A percentile compares a stretch with the other conserved stretches of the same genome.
Evolutionary conservation across 2,888 invertebrate genomes (phyloP).

Genomic region (Xestia sexstrigata): DNA sequence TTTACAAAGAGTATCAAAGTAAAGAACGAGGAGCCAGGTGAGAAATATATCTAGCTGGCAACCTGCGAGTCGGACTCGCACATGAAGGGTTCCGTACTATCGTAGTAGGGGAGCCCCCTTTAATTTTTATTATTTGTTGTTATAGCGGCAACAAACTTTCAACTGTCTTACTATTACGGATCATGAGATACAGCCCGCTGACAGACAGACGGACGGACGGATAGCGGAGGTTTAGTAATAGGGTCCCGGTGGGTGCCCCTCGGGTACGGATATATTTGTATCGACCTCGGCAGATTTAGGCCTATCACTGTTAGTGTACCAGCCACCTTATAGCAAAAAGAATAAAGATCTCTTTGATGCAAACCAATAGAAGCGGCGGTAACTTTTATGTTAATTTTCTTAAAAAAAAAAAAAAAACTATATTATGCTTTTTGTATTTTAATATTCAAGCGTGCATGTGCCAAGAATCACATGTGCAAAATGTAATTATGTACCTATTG

Average conservation of each 20-base stretch:
- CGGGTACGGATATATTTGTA: too few species aligned
- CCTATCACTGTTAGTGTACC: background rate
- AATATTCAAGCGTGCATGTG: background rate
- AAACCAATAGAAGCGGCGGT: background rate
- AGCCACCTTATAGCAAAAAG: background rate
- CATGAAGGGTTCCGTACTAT: too few species aligned
- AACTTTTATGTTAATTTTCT: background rate
- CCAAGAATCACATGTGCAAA: background rate
- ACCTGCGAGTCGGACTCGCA: too few species aligned
- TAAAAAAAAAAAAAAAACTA: background rate
- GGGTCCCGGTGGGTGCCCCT: too few species aligned
- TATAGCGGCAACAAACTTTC: too few species aligned
- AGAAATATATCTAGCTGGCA: background rate
- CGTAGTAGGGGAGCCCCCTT: too few species aligned
- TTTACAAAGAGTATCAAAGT: conserved; percentile 90
- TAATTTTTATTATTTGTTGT: too few species aligned
- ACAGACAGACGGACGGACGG: too few species aligned
- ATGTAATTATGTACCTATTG: background rate
- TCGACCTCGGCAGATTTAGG: background rate
- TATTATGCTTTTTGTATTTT: background rate
- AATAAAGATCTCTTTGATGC: background rate
- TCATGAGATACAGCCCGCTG: too few species aligned
- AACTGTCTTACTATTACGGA: too few species aligned
- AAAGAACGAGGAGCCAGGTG: conserved; percentile 85
- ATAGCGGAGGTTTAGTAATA: too few species aligned